These are phyloP conservation scores for Syrrhaptes paradoxus DNA, from an alignment of 2,113 vertebrate species.

Conservation along the genomic window DNA sequence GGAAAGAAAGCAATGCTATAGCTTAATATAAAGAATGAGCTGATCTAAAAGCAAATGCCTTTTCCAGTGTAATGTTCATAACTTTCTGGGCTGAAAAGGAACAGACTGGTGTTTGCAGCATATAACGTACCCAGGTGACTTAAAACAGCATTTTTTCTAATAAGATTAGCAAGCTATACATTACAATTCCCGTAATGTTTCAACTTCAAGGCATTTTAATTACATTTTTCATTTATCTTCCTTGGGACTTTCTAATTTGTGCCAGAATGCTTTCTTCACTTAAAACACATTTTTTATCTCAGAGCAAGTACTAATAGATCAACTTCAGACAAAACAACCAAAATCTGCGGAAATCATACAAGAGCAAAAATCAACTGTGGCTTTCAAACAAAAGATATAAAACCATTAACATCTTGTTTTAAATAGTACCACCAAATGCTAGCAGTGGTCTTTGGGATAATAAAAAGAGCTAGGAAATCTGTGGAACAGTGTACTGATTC, in stretches of 20 bases:
- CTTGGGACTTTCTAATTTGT: conserved; percentile 6
- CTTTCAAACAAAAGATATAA: not conserved
- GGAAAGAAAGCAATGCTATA: not conserved
- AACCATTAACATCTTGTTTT: not conserved
- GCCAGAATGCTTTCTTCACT: conserved; percentile 35
- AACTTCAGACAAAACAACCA: conserved; percentile 10
- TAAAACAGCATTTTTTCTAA: not conserved
- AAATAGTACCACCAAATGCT: not conserved
- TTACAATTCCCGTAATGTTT: not conserved
- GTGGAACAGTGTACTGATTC: not conserved
- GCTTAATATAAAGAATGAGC: not conserved
- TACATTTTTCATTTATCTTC: conserved; percentile 31
- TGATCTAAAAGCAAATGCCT: not conserved
- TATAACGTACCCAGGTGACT: not conserved
- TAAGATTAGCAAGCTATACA: conserved; percentile 6
- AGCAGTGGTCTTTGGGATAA: not conserved
- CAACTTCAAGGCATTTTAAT: conserved; percentile 16
- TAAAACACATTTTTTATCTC: conserved; percentile 10
- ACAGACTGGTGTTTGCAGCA: not conserved
- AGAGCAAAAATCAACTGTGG: not conserved
- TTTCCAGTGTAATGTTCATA: not conserved
- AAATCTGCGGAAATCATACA: not conserved
- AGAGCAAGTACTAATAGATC: not conserved
- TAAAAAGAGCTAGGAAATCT: not conserved
- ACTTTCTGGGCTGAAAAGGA: not conserved